Conservation (phyloP, 2,888 invertebrate species). For the Allophyes oxyacanthae region DNA sequence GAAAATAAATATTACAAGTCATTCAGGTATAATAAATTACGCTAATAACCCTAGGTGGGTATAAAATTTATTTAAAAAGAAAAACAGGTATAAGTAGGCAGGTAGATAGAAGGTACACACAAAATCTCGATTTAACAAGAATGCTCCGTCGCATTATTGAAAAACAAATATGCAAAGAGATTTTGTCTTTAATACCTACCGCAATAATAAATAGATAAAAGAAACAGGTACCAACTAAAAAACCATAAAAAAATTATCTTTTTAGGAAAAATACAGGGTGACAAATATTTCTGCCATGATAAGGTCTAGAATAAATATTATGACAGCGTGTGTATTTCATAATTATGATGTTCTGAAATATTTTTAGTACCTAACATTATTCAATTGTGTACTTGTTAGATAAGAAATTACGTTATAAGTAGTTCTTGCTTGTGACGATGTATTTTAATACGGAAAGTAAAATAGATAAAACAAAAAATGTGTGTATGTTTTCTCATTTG, state of each 20-base stretch:
- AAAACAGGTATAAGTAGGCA: too few species aligned
- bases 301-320: constrained; percentile 43
- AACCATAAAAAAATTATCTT: constrained; percentile 9
- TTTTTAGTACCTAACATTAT: constrained; percentile 11
- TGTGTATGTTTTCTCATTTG: too few species aligned
- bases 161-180: constrained; percentile 24
- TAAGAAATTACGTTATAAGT: constrained; percentile 21
- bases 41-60: too few species aligned
- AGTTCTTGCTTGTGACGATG: constrained; percentile 1
- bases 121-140: constrained; percentile 24
- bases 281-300: constrained; percentile 17
- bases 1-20: too few species aligned
- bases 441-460: background rate
- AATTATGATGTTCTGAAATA: constrained; percentile 30
- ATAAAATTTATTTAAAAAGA: too few species aligned
- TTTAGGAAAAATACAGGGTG: constrained; percentile 23
- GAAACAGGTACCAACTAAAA: constrained; percentile 2
- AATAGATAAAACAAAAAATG: background rate
- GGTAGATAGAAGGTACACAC: too few species aligned
- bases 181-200: constrained; percentile 2
- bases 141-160: constrained; percentile 6
- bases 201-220: constrained; percentile 14
- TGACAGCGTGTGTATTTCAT: constrained; percentile 48
- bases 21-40: too few species aligned
- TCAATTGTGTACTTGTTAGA: constrained; percentile 11